Conservation (phyloP, 2,113 vertebrate species). For the Corapipo altera region DNA sequence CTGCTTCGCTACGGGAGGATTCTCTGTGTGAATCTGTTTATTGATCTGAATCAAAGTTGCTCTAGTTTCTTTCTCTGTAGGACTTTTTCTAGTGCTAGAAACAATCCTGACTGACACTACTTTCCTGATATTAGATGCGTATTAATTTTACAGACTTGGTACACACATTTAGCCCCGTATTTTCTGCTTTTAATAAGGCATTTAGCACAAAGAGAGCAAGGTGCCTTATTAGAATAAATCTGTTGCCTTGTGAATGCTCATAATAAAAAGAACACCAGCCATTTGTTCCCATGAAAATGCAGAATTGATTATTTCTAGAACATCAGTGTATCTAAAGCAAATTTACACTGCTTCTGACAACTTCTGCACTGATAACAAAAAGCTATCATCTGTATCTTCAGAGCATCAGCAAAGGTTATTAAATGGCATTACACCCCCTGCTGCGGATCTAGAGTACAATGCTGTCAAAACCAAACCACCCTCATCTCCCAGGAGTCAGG, state of each 20-base stretch:
- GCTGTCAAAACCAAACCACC: fast-evolving
- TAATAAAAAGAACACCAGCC: neutral
- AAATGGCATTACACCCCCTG: neutral
- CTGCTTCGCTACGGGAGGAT: neutral
- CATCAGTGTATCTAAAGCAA: neutral
- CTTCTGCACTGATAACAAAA: neutral
- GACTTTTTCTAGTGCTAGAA: neutral
- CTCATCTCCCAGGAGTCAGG: neutral
- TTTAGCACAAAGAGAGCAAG: neutral
- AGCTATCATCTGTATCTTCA: neutral
- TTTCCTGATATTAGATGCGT: neutral
- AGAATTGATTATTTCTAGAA: neutral
- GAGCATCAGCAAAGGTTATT: neutral
- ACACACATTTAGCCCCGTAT: neutral
- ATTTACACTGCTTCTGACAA: neutral
- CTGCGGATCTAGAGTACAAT: neutral
- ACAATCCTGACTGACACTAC: neutral
- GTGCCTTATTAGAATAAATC: neutral
- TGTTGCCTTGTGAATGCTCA: neutral
- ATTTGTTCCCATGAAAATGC: neutral
- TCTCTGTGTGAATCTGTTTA: neutral
- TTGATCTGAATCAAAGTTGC: neutral
- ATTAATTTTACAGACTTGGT: neutral
- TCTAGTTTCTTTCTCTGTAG: neutral
- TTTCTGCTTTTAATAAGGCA: neutral